Evolutionary conservation across 2,113 vertebrate genomes (phyloP), one percentile per base, ranked within the genome.

Genomic region (Theristicus caerulescens): DNA sequence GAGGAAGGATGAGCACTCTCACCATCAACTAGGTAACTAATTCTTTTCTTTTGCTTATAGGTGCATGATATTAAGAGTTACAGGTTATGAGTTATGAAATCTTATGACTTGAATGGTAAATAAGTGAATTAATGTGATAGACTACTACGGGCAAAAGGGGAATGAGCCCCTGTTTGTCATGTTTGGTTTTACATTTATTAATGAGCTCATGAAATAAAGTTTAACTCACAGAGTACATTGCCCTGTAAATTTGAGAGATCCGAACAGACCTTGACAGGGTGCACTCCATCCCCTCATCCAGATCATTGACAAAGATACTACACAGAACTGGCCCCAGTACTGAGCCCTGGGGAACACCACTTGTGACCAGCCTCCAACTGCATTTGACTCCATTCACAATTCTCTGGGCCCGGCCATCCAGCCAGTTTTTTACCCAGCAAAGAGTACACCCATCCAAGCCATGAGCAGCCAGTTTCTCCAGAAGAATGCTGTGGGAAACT

Each of bases 331-430:
- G 13, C 14, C 36, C 77, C 26, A 44, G 0, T 7, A 22, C 21
- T 22, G 36, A 73, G 25, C 13, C 52, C 36, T 76, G 61, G 27
- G 36, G 32, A 67, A 34, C 54, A 59, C 22, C 5, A 2, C 38
- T 16, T 18, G 36, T 67, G 22, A 34, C 32, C 1, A 0, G 9
- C 22, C 0, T 0, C 59, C 11, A 22, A 5, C 20, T 16, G 3
- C 13, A 26, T 38, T 74, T 36, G 67, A 34, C 13, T 21, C n/a
- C 10, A 16, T 36, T 44, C 14, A 51, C 31, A 3, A 65, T 10
- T 14, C 36, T 59, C 3, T 40, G 10, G 17, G 27, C 54, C 20
- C 0, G 1, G 7, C 12, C 25, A 11, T 12, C 9, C 25, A 36
- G 25, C 4, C 24, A 27, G 11, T 34, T 34, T 42, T 47, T 32